phyloP scores from a whole-genome alignment of 2,888 invertebrate genomes.

The Eudemis profundana region DNA sequence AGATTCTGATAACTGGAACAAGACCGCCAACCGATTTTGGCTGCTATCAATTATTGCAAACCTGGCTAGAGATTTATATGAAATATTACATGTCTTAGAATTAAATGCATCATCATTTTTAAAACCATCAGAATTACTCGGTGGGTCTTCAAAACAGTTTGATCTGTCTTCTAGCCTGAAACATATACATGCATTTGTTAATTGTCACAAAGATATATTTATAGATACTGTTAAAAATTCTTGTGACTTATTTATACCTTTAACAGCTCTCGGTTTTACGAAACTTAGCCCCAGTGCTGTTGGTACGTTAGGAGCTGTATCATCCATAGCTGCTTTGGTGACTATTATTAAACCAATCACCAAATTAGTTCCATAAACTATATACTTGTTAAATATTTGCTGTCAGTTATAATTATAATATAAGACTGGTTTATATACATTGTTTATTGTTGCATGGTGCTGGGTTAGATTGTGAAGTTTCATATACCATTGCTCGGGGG shows the following conservation, averaged over 20 bases:
- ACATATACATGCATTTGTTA: slow-evolving; percentile 64
- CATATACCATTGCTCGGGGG: slow-evolving; percentile 10
- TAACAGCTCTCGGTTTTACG: slow-evolving; percentile 91
- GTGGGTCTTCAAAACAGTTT: slow-evolving; percentile 60
- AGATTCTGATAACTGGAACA: slow-evolving; percentile 91
- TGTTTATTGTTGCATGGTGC: slow-evolving; percentile 25
- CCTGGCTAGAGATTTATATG: slow-evolving; percentile 93
- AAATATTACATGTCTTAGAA: slow-evolving; percentile 88
- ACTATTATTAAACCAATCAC: slow-evolving; percentile 91
- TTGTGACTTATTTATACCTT: slow-evolving; percentile 94
- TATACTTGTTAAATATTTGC: background rate
- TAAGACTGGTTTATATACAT: slow-evolving; percentile 23
- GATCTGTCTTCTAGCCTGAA: slow-evolving; percentile 61
- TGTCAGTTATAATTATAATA: background rate
- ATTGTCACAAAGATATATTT: slow-evolving; percentile 87
- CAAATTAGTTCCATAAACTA: slow-evolving; percentile 87
- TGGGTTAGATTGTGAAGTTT: slow-evolving; percentile 39
- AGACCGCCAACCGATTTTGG: slow-evolving; percentile 93
- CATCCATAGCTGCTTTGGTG: slow-evolving; percentile 92
- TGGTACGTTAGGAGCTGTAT: slow-evolving; percentile 91
- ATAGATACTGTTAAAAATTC: slow-evolving; percentile 94
- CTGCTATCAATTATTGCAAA: slow-evolving; percentile 92
- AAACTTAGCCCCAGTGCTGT: slow-evolving; percentile 91
- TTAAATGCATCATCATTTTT: slow-evolving; percentile 70
- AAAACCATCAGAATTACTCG: slow-evolving; percentile 72